Evolutionary conservation across 1,140 invertebrate genomes (phyloP).

Genomic region (Limonius californicus): DNA sequence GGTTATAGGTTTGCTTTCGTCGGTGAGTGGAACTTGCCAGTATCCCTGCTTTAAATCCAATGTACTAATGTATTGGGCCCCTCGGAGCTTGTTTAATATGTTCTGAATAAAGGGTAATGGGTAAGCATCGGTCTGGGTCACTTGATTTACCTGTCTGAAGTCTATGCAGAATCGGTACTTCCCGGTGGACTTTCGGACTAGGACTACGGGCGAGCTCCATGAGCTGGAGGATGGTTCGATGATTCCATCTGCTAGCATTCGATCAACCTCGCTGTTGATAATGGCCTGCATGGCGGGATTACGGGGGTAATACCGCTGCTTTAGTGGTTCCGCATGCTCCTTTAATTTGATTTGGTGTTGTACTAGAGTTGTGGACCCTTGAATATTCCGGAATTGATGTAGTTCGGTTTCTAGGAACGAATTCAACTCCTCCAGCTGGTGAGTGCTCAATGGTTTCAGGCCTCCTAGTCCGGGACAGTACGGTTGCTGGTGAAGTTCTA

Average conservation of each 20-base stretch:
- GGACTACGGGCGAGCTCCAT: neutral
- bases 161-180: conserved; percentile 4
- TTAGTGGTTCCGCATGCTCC: neutral
- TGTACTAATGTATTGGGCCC: neutral
- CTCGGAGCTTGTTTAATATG: neutral
- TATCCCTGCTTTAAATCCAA: neutral
- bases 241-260: neutral
- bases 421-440: neutral
- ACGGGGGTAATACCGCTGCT: neutral
- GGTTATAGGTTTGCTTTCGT: neutral
- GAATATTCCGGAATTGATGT: neutral
- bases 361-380: neutral
- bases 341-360: neutral
- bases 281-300: neutral
- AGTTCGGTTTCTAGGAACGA: neutral
- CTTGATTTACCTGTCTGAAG: neutral
- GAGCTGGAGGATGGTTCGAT: neutral
- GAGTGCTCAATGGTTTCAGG: neutral
- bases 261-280: neutral
- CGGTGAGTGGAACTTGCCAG: neutral
- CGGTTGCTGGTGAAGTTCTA: no score
- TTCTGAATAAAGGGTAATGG: neutral
- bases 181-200: neutral
- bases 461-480: neutral
- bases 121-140: neutral